These are phyloP conservation scores for Bathybates hornii DNA, from an alignment of 2,113 vertebrate genomes.

Conservation along the genomic window DNA sequence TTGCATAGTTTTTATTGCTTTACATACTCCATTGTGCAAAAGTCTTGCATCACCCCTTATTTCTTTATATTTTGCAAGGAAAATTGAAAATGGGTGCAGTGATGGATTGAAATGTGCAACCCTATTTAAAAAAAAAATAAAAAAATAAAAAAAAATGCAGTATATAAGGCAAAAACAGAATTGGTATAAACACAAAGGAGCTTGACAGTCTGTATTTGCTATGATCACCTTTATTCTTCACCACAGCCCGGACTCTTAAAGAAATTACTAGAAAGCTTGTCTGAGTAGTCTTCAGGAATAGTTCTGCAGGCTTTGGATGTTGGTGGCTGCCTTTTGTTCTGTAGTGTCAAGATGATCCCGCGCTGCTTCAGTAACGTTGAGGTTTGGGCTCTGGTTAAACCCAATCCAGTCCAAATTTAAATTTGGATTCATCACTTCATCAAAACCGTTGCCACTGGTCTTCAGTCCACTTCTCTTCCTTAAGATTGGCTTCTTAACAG, in stretches of 20 bases:
- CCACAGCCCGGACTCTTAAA: rapidly evolving
- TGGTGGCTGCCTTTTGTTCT: not conserved
- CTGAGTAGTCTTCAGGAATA: not conserved
- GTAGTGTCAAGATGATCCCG: not conserved
- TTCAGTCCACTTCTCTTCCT: not conserved
- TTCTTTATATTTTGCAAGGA: not conserved
- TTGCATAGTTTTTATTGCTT: not conserved
- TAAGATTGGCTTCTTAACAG: not conserved
- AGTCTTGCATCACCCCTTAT: not conserved
- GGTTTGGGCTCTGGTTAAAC: not conserved
- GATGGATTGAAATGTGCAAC: not conserved
- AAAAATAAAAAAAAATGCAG: not conserved
- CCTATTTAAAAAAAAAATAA: no score
- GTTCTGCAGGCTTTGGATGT: not conserved
- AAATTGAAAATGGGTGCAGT: not conserved
- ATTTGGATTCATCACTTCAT: not conserved
- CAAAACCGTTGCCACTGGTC: not conserved
- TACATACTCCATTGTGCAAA: not conserved
- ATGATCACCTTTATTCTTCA: not conserved
- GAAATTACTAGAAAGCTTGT: rapidly evolving
- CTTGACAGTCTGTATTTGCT: not conserved
- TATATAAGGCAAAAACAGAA: not conserved
- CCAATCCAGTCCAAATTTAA: not conserved
- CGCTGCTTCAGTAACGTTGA: not conserved
- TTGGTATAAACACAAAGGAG: not conserved